A percentile compares a stretch with the other conserved stretches of the same genome.
These are phyloP conservation scores for Falco rusticolus DNA, from an alignment of 2,797 vertebrate species.

Conservation along the genomic window DNA sequence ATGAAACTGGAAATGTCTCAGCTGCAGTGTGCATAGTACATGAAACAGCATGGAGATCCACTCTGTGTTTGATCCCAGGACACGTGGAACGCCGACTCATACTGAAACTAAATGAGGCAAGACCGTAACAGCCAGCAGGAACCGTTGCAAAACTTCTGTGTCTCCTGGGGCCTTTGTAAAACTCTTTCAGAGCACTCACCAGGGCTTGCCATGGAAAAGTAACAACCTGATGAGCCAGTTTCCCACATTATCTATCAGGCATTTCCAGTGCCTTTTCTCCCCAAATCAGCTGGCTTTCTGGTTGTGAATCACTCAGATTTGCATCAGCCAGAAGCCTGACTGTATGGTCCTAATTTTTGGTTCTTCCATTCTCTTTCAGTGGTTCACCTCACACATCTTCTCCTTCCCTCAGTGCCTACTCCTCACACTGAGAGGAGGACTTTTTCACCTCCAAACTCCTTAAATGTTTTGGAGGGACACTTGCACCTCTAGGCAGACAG, in stretches of 20 bases:
- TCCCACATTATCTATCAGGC: neutral
- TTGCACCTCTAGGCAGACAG: neutral
- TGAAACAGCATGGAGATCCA: neutral
- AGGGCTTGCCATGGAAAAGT: neutral
- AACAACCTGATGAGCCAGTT: neutral
- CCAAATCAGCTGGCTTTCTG: neutral
- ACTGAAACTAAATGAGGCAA: neutral
- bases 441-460: neutral
- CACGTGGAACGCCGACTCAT: neutral
- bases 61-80: constrained; percentile 32
- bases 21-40: constrained; percentile 7
- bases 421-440: neutral
- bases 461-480: neutral
- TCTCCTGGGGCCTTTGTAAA: neutral
- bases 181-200: neutral
- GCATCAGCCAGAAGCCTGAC: neutral
- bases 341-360: neutral
- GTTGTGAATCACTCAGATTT: neutral
- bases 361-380: neutral
- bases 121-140: neutral
- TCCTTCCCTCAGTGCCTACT: neutral
- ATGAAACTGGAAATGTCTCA: constrained; percentile 58
- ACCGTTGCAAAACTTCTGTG: neutral
- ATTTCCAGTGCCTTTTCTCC: constrained; percentile 5
- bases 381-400: neutral